Evolutionary conservation across 37 sponge, comb jelly and placozoan species (phyloP).

Genomic region (Dysidea cf. avara): DNA sequence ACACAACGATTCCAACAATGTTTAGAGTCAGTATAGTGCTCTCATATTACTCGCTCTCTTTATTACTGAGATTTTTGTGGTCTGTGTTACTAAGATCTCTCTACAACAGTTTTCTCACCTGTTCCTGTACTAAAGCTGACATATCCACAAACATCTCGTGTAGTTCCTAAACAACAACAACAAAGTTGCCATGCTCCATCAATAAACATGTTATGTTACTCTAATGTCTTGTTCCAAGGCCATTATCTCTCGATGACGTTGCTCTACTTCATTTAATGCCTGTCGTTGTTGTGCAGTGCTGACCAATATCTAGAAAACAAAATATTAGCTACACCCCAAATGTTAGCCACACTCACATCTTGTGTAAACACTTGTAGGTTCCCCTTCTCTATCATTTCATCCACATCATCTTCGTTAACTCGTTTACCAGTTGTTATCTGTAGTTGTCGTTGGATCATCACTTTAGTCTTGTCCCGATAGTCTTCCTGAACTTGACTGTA

Average conservation of each 20-base stretch:
- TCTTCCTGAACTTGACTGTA: constrained; percentile 68
- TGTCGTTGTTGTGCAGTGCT: constrained; percentile 35
- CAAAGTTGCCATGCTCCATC: not conserved
- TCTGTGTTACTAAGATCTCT: too few relatives aligned
- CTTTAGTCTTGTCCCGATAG: constrained; percentile 73
- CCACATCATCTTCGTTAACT: constrained; percentile 52
- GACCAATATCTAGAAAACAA: constrained; percentile 5
- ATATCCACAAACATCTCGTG: constrained; percentile 89
- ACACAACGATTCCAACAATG: too few relatives aligned
- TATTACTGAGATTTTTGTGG: too few relatives aligned
- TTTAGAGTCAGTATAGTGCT: too few relatives aligned
- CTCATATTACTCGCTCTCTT: too few relatives aligned
- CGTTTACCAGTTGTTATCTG: constrained; percentile 28
- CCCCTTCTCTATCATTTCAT: constrained; percentile 54
- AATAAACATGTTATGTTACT: constrained; percentile 21
- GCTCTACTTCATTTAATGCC: constrained; percentile 76
- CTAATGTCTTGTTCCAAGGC: constrained; percentile 69
- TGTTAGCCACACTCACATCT: constrained; percentile 41
- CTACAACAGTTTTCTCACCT: constrained; percentile 64
- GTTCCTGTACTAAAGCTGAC: constrained; percentile 81
- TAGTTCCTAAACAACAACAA: constrained; percentile 62
- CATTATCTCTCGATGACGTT: constrained; percentile 71
- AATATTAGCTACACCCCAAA: not conserved
- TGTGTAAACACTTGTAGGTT: constrained; percentile 57
- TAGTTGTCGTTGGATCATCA: constrained; percentile 62